These are phyloP conservation scores for Drosophila longiperda DNA, from an alignment of 2,888 invertebrate genomes.

Conservation along the genomic window DNA sequence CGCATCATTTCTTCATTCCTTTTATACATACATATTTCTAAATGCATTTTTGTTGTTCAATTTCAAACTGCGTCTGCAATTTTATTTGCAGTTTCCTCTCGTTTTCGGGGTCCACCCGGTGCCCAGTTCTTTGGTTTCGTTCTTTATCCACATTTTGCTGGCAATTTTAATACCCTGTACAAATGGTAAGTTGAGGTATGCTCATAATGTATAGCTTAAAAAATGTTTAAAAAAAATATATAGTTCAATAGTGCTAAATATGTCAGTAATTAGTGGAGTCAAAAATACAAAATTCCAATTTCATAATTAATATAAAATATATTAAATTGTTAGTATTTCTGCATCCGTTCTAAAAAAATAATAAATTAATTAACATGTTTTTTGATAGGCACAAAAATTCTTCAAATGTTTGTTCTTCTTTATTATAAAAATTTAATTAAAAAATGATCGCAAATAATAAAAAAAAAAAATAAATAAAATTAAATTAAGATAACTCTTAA, in stretches of 20 bases:
- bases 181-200: neutral
- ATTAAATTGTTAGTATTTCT: neutral
- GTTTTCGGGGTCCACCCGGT: slow-evolving; percentile 29
- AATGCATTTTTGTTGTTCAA: slow-evolving; percentile 81
- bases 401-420: neutral
- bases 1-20: slow-evolving; percentile 32
- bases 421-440: no score
- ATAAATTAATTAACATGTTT: neutral
- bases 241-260: neutral
- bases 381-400: neutral
- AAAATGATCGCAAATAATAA: neutral
- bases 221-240: neutral
- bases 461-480: neutral
- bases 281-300: neutral
- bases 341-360: neutral
- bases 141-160: slow-evolving; percentile 19
- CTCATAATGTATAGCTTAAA: neutral
- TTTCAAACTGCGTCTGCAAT: slow-evolving; percentile 77
- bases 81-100: slow-evolving; percentile 62
- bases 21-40: slow-evolving; percentile 68
- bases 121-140: slow-evolving; percentile 23
- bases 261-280: neutral
- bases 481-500: neutral
- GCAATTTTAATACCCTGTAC: slow-evolving; percentile 4
- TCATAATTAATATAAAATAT: neutral